Base-by-base conservation (phyloP, 2,888 invertebrate genomes). In the Heptascelio sp. region DNA sequence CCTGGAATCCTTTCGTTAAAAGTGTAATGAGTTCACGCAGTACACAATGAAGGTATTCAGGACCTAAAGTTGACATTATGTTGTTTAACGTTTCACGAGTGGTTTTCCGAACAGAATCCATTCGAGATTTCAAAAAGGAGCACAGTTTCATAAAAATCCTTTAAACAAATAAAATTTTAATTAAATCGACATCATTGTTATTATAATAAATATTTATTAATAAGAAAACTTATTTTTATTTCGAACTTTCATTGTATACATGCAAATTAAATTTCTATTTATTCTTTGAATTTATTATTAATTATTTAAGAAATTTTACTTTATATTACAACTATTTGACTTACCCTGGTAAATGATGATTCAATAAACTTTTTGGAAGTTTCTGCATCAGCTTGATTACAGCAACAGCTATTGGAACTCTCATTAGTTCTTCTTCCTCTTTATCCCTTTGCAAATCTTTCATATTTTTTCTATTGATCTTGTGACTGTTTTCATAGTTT, bases 81-180 rank as follows among this genome's bases (percentile, higher is more conserved):
- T 98, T 98, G 87, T 98, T 97, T n/a, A 99, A 94, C n/a, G 98
- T 98, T 91, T 98, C 98, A 37, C 99, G 95, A 0, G 99, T 97
- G 0, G 96, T 94, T 90, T 97, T 96, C 51, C 99, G 95, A 2
- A 99, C 98, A 89, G 98, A 98, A 87, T 97, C 97, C 21, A 98
- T 93, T 2, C 98, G 97, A 0, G 99, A 99, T 92, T 98, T 98
- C 77, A 99, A 93, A 91, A 99, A 98, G 0, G 97, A 97, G 89
- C 98, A 98, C 0, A 99, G 94, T 92, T 99, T 99, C 94, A 98
- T 96, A 84, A 98, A 96, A 65, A 98, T 43, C 43, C 43, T 43
- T n/a, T n/a, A n/a, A n/a, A n/a, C n/a, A n/a, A n/a, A n/a, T n/a
- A n/a, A n/a, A n/a, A n/a, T n/a, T n/a, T n/a, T n/a, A n/a, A n/a